Evolutionary conservation across 37 sponge, comb jelly and placozoan genomes (phyloP).

Genomic region (Beroe ovata): DNA sequence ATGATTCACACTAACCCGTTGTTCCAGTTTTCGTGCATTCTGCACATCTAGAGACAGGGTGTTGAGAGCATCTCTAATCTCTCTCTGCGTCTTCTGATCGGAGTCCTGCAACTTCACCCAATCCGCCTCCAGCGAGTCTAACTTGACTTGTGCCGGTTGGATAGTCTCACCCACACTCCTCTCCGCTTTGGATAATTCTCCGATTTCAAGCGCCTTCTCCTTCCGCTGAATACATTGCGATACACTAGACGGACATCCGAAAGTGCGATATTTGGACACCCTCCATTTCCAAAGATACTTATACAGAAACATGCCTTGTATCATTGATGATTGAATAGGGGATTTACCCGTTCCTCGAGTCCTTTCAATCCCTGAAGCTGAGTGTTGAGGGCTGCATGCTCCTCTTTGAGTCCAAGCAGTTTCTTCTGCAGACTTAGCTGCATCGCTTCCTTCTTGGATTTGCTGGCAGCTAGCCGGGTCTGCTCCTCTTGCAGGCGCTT

Average conservation of each 20-base stretch:
- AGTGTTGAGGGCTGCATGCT: background rate
- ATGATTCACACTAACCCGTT: slow-evolving; percentile 5
- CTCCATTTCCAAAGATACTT: too few relatives aligned
- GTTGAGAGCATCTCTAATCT: slow-evolving; percentile 22
- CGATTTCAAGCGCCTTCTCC: slow-evolving; percentile 24
- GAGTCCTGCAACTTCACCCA: background rate
- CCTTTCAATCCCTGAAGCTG: slow-evolving; percentile 38
- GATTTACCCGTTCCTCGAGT: slow-evolving; percentile 29
- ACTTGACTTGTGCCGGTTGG: background rate
- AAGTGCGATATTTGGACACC: too few relatives aligned
- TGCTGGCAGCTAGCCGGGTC: slow-evolving; percentile 17
- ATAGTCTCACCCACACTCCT: slow-evolving; percentile 9
- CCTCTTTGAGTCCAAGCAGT: background rate
- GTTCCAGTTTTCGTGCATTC: slow-evolving; percentile 12
- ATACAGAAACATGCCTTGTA: too few relatives aligned
- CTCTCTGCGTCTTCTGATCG: background rate
- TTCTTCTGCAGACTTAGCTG: background rate
- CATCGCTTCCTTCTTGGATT: slow-evolving; percentile 6
- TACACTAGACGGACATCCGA: too few relatives aligned
- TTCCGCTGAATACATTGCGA: slow-evolving; percentile 5
- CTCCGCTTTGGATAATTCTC: background rate
- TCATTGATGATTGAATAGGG: too few relatives aligned
- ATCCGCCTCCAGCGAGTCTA: background rate
- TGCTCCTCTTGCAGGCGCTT: slow-evolving; percentile 25
- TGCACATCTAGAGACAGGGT: background rate